Evolutionary conservation across 2,113 vertebrate species (phyloP), one percentile per base, ranked within the genome.

Genomic region (Myxocyprinus asiaticus): DNA sequence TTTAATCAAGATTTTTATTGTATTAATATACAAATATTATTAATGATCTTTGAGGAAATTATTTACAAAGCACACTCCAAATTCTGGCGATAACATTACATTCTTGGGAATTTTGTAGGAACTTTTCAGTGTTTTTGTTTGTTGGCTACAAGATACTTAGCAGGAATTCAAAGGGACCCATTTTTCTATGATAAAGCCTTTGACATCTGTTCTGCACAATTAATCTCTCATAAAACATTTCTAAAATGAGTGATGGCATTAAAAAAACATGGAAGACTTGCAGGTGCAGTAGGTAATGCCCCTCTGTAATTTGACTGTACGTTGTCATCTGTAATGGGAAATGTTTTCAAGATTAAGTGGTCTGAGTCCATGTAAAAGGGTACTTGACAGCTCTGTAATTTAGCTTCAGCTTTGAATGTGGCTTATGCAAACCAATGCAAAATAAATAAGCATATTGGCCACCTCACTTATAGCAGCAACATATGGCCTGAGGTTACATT

Each of bases 381-480:
- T n/a, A n/a, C n/a, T n/a, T n/a, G 51, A 43, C 51, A 44, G 51
- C 68, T 44, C 12, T n/a, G 10, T 55, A 12, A 7, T 11, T 0
- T 43, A 59, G 44, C 1, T 17, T 42, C n/a, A n/a, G n/a, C n/a
- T 4, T 59, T 58, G 55, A 17, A 58, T 70, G 33, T 56, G 68
- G 51, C 53, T 14, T 70, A 43, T 45, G n/a, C 12, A 59, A 72
- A 56, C 55, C n/a, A n/a, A n/a, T n/a, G n/a, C n/a, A n/a, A n/a
- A n/a, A n/a, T n/a, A 56, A n/a, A 10, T 15, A n/a, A 33, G 43
- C 43, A 17, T 72, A 14, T 59, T 47, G 43, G 55, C n/a, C 55
- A 56, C 55, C 55, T 15, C 42, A n/a, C 44, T 3, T 72, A n/a
- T 72, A 72, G 69, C 43, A 59, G 55, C 69, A 72, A 72, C 55